These are phyloP conservation scores for Eilema sororculum DNA, from an alignment of 2,888 invertebrate species.

Conservation along the genomic window DNA sequence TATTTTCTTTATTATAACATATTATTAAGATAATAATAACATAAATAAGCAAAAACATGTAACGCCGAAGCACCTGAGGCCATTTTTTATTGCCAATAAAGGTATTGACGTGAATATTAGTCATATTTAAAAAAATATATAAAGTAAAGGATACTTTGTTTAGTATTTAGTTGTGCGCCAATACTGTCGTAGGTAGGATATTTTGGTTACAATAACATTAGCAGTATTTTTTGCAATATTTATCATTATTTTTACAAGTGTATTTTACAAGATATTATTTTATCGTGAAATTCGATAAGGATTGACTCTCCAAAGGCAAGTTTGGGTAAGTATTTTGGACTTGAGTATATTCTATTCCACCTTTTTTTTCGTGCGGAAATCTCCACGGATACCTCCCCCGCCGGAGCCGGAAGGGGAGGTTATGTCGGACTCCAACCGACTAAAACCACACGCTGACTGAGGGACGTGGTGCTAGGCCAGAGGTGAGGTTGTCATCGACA, in stretches of 20 bases:
- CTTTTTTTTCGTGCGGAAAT: no score
- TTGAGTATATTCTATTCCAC: no score
- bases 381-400: no score
- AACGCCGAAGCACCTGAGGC: background rate
- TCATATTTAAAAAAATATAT: background rate
- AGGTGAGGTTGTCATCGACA: no score
- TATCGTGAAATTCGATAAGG: background rate
- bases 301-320: background rate
- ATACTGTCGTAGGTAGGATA: background rate
- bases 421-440: no score
- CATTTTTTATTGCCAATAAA: constrained; percentile 4
- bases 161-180: background rate
- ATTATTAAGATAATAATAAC: background rate
- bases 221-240: background rate
- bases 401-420: no score
- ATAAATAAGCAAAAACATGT: background rate
- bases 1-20: no score
- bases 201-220: background rate
- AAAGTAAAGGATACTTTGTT: background rate
- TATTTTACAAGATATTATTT: background rate
- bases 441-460: no score
- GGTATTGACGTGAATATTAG: background rate
- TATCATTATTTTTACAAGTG: no score
- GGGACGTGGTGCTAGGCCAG: no score
- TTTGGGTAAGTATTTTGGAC: background rate